These are phyloP conservation scores for Tenthredo distinguenda DNA, from an alignment of 2,888 invertebrate genomes.

Conservation along the genomic window DNA sequence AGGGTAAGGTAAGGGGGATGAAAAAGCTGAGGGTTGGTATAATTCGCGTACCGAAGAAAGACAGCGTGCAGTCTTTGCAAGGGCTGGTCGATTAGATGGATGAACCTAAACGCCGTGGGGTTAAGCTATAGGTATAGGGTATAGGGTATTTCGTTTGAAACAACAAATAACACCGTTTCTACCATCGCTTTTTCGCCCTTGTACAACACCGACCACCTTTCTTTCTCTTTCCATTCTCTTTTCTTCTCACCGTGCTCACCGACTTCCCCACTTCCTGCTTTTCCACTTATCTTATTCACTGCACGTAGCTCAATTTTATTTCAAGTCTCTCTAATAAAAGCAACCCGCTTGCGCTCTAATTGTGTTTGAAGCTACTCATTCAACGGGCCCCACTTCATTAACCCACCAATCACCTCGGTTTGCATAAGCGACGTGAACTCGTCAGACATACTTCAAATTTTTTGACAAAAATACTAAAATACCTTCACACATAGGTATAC, in stretches of 20 bases:
- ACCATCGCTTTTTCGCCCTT: slow-evolving; percentile 42
- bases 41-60: slow-evolving; percentile 14
- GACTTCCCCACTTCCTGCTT: not conserved
- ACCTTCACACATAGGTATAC: not conserved
- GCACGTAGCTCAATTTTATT: slow-evolving; percentile 72
- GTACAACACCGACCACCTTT: slow-evolving; percentile 56
- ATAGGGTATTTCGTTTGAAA: slow-evolving; percentile 10
- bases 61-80: slow-evolving; percentile 26
- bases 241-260: not conserved
- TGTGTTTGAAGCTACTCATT: slow-evolving; percentile 63
- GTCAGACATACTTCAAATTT: not conserved
- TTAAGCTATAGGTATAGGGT: not conserved
- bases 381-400: slow-evolving; percentile 59
- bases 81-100: slow-evolving; percentile 57
- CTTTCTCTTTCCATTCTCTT: slow-evolving; percentile 49
- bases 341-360: slow-evolving; percentile 62
- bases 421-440: slow-evolving; percentile 10
- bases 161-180: slow-evolving; percentile 26
- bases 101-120: slow-evolving; percentile 47
- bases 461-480: not conserved
- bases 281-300: slow-evolving; percentile 57
- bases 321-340: slow-evolving; percentile 67
- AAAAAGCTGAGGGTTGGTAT: slow-evolving; percentile 3
- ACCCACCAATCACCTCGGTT: slow-evolving; percentile 58
- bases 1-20: not conserved